Evolutionary conservation across 1,140 invertebrate genomes (phyloP), one percentile per base, ranked within the genome.

Genomic region (Druon quercuslanigerum): DNA sequence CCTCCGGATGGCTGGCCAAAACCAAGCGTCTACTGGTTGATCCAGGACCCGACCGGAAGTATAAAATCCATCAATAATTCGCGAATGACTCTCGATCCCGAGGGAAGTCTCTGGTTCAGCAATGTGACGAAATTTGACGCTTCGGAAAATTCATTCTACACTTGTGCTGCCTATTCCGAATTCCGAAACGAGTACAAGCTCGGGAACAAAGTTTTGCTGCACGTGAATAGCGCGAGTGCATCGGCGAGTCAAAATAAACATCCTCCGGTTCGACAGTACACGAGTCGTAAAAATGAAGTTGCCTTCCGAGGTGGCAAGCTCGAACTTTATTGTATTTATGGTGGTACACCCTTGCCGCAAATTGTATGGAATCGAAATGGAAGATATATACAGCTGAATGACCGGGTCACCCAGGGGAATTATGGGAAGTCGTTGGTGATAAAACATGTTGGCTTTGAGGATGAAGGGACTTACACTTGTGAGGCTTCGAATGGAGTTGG

Each of bases 1-100:
- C 97, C 97, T 3, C 97, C 97, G 0, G 96, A 97, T 87, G 98
- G 98, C 84, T 98, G 97, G 94, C 98, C 98, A 3, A 98, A 96
- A 88, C 98, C 98, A 0, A 96, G 94, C 71, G 97, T 99, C 0
- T 97, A 98, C 88, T 99, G 98, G 97, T 93, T 98, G 83, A 95
- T 97, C 57, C 95, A 97, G 89, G 94, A 95, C 83, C 93, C 93
- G 0, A 93, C 94, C 60, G 96, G 96, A 33, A 94, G 94, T 71
- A 95, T 98, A 72, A 95, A 95, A 83, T 96, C 95, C 51, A 97
- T 98, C 74, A 98, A 98, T 86, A 97, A 96, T 84, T 97, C 97
- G 0, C 93, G 97, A 74, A 97, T 98, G 94, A 98, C 97, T 5
- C 92, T 98, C 16, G 97, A 98, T 91, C 97, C 97, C 0, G 97